Evolutionary conservation across 1,140 invertebrate species (phyloP), one percentile per base, ranked within the genome.

Genomic region (Riptortus pedestris): DNA sequence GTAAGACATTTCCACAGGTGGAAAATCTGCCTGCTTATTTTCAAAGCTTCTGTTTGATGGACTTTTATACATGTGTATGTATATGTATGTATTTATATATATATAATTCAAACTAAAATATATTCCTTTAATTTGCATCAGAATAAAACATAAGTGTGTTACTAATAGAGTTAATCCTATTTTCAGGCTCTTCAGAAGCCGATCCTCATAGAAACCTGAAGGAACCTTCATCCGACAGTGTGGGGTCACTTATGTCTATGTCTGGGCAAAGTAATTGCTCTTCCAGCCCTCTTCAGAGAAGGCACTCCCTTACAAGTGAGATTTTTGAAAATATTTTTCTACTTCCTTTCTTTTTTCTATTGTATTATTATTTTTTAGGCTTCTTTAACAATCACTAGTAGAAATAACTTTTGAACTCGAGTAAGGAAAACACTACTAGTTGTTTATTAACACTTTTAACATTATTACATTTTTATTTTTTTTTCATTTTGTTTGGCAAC

Each of bases 251-350:
- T 0, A 87, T 90, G 76, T 86, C 84, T 0, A 78, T 88, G 72
- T 86, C 84, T 0, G 84, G 84, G 1, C 79, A 86, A 63, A 88
- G 85, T 67, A 87, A 88, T 68, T 88, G 85, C 68, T 86, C 84
- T 12, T 87, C 85, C 47, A 90, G 88, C 70, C 82, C 89, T 12
- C 79, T 86, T 0, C 82, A 83, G 69, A 78, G 89, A 70, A 81
- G 89, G 70, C 87, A 91, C 78, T 90, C 87, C 48, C 84, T 88
- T 28, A 90, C 86, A 62, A 85, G 86, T 88, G 78, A 80, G 80
- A 75, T 65, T 22, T 24, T 52, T 47, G 7, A 51, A 11, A 51
- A n/a, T 51, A 51, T 51, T 51, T 7, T 5, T 58, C 9, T 28
- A 3, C 5, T 26, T 58, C 26, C 22, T 24, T 47, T 45, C 2